Conservation (phyloP, 2,113 vertebrate species). For the Phylloscopus trochilus region DNA sequence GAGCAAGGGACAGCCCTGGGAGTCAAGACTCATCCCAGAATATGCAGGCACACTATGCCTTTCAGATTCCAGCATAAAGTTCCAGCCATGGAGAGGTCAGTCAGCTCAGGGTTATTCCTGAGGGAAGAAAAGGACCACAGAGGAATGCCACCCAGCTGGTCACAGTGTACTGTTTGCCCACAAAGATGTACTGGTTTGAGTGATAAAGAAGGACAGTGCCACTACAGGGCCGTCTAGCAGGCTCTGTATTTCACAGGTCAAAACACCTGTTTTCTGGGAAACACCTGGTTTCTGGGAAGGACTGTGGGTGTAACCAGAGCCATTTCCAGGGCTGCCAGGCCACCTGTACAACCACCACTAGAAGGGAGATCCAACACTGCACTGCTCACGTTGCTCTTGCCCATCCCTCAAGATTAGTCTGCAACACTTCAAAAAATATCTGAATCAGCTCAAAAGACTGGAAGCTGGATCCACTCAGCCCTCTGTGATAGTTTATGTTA, state of each 20-base stretch:
- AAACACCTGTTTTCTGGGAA: neutral
- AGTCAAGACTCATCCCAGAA: neutral
- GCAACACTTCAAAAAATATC: neutral
- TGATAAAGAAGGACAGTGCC: neutral
- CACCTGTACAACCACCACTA: neutral
- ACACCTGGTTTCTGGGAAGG: neutral
- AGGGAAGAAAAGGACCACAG: neutral
- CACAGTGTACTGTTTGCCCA: neutral
- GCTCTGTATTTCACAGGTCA: neutral
- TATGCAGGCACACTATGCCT: neutral
- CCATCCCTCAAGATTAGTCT: neutral
- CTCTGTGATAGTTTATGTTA: neutral
- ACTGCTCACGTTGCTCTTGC: neutral
- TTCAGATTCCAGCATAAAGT: neutral
- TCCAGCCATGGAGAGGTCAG: neutral
- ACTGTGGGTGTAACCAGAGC: neutral
- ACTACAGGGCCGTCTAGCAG: neutral
- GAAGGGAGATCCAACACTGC: neutral
- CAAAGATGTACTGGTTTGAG: neutral
- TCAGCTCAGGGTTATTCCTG: neutral
- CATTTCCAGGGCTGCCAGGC: neutral
- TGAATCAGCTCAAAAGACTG: conserved; percentile 19
- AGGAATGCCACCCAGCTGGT: neutral
- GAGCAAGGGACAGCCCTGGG: neutral
- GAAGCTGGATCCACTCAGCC: conserved; percentile 22